phyloP scores from a whole-genome alignment of 2,797 vertebrate species.

The Gadopsis bispinosus region DNA sequence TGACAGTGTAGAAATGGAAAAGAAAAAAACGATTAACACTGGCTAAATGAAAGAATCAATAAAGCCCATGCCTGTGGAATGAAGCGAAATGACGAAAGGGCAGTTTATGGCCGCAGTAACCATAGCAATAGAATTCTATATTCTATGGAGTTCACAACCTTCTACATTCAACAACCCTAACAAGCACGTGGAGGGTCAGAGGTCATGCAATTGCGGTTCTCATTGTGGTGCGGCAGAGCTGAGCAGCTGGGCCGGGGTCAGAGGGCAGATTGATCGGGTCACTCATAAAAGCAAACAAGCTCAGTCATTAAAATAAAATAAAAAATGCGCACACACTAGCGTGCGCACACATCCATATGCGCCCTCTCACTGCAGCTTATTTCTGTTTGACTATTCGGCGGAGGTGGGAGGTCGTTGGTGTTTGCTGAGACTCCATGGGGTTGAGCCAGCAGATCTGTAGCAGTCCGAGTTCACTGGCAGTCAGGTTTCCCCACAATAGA shows the following conservation, averaged over 20 bases:
- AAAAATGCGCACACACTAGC: not conserved
- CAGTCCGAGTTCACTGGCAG: constrained; percentile 46
- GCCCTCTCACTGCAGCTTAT: constrained; percentile 22
- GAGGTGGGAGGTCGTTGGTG: constrained; percentile 37
- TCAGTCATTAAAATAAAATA: constrained; percentile 31
- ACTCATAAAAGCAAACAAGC: constrained; percentile 49
- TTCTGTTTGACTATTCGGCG: constrained; percentile 22
- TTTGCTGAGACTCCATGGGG: constrained; percentile 27
- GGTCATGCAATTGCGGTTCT: constrained; percentile 66
- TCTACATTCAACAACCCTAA: constrained; percentile 75
- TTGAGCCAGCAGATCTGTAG: constrained; percentile 45
- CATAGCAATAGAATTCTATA: constrained; percentile 50
- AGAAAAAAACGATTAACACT: constrained; percentile 5
- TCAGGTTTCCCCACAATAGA: constrained; percentile 30
- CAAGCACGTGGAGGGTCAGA: constrained; percentile 59
- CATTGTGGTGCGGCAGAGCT: constrained; percentile 20
- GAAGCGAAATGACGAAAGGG: constrained; percentile 34
- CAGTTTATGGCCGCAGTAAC: constrained; percentile 43
- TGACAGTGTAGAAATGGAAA: constrained; percentile 28
- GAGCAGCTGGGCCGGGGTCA: constrained; percentile 50
- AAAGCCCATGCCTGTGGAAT: constrained; percentile 52
- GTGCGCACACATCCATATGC: constrained; percentile 3
- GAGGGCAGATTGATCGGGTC: constrained; percentile 42
- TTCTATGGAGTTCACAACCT: constrained; percentile 59
- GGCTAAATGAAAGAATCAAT: constrained; percentile 39